Evolutionary conservation across 2,888 invertebrate genomes (phyloP).

Genomic region (Hyppa rectilinea): DNA sequence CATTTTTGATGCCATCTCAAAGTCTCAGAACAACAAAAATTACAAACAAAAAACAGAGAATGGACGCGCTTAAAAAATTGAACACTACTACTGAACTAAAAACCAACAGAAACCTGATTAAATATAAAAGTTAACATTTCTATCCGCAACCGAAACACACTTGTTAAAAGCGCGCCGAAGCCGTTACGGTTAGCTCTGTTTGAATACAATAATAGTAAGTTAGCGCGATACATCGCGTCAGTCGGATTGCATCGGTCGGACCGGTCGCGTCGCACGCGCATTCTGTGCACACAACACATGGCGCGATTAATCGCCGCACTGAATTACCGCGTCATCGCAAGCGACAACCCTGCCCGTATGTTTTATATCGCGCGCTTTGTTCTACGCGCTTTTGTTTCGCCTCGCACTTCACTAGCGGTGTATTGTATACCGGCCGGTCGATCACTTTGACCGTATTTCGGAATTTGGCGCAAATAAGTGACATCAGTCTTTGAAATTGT

Average conservation of each 20-base stretch:
- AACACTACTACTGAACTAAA: neutral
- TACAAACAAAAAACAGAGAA: neutral
- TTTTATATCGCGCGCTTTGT: conserved; percentile 54
- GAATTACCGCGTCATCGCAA: conserved; percentile 62
- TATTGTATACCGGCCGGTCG: conserved; percentile 17
- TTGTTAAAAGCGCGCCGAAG: conserved; percentile 33
- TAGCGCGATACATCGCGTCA: conserved; percentile 9
- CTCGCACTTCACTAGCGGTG: conserved; percentile 55
- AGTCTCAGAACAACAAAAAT: neutral
- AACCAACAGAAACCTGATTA: neutral
- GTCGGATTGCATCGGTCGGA: neutral
- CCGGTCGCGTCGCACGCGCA: neutral
- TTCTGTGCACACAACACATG: conserved; percentile 19
- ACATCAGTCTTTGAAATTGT: conserved; percentile 64
- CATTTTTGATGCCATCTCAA: no score
- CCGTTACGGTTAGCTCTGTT: conserved; percentile 38
- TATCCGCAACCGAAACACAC: conserved; percentile 31
- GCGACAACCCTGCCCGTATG: conserved; percentile 19
- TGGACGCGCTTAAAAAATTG: neutral
- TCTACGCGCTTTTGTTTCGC: conserved; percentile 42
- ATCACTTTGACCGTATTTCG: conserved; percentile 39
- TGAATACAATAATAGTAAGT: conserved; percentile 55
- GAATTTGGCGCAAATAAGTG: conserved; percentile 49
- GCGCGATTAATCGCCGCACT: conserved; percentile 69
- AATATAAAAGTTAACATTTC: conserved; percentile 25